Evolutionary conservation across 1,140 invertebrate species (phyloP), one percentile per base, ranked within the genome.

Genomic region (Pseudomyrmex cubaensis): DNA sequence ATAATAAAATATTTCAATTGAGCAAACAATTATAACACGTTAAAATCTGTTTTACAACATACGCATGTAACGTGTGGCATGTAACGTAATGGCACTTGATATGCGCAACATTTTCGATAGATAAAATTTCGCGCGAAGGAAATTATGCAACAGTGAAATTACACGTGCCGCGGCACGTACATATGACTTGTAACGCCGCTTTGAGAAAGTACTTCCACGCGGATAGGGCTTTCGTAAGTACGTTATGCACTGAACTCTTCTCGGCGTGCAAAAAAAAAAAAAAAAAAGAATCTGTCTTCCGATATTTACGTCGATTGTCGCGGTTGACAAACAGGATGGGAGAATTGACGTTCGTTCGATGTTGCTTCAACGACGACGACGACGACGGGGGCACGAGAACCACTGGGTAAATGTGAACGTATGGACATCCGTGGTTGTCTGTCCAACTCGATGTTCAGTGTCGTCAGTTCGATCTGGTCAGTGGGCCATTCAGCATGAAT

Each of bases 381-480:
- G 48, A 64, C 62, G 74, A 64, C 35, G 35, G 35, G 5, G 25
- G 73, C 66, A 85, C 87, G 83, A 85, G 89, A 85, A 89, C 85
- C 82, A 89, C 87, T 87, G 87, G 84, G 86, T 89, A 90, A 90
- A 90, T 90, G 90, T 91, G 89, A 91, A 92, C 84, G 85, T 90
- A 89, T 92, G 90, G 90, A 92, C 89, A 90, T 87, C 85, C 84
- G 84, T 54, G 22, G 88, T 91, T 93, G 90, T 93, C 91, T 91
- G 90, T 91, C 62, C 90, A 90, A 91, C 73, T 62, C 75, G 35
- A 77, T 93, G 89, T 93, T 91, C 90, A 90, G 92, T 93, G 93
- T 93, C 91, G 91, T 92, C 92, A 94, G 93, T 94, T 93, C 91
- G 91, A 92, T 92, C 89, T 90, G 93, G 91, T 92, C 92, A 93